Percentiles rank a stretch among this genome's conserved stretches.
phyloP scores from a whole-genome alignment of 2,797 vertebrate species.

The Esox masquinongy region DNA sequence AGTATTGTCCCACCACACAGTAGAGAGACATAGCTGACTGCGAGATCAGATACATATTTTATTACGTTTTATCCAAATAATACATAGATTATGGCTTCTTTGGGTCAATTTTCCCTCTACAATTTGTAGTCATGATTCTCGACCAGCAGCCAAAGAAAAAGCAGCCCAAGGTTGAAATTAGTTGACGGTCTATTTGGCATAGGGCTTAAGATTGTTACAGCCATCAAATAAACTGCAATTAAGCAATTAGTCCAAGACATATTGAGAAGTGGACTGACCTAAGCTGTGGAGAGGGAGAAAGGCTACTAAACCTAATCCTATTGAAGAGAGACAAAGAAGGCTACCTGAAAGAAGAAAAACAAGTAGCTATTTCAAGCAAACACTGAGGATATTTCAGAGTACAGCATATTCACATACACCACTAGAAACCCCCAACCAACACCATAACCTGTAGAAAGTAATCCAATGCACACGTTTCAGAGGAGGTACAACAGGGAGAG shows the following conservation, averaged over 20 bases:
- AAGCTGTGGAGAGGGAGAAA: no score
- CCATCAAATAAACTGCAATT: slow-evolving; percentile 8
- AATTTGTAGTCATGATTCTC: no score
- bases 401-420: slow-evolving; percentile 8
- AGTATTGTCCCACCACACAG: no score
- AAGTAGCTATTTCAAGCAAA: background rate
- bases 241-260: slow-evolving; percentile 7
- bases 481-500: slow-evolving; percentile 29
- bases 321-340: slow-evolving; percentile 13
- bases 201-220: slow-evolving; percentile 15
- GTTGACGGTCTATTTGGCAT: background rate
- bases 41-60: no score
- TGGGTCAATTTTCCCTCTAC: no score
- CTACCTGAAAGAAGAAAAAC: background rate
- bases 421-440: slow-evolving; percentile 17
- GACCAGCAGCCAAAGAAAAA: no score
- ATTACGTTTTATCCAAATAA: no score
- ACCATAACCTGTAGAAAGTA: slow-evolving; percentile 30
- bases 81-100: no score
- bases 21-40: no score
- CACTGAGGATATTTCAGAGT: background rate
- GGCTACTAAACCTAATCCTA: background rate
- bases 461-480: slow-evolving; percentile 15
- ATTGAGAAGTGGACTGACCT: background rate
- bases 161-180: no score